phyloP scores from a whole-genome alignment of 1,140 invertebrate species.

The Panulirus ornatus region DNA sequence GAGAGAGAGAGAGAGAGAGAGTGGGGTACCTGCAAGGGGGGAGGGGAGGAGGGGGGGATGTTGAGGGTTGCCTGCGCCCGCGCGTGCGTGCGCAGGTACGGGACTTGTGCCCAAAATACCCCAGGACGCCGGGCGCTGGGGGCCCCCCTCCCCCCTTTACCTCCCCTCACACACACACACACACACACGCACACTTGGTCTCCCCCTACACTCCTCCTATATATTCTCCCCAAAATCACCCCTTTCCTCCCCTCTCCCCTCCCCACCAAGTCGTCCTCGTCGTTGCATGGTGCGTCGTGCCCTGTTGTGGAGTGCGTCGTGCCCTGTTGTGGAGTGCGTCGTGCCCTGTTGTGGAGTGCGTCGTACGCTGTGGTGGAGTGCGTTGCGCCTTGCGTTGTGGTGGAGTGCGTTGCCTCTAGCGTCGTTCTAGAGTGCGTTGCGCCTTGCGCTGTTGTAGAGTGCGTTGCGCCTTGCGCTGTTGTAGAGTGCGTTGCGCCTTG shows the following conservation, averaged over 20 bases:
- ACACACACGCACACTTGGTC: neutral
- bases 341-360: no score
- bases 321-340: no score
- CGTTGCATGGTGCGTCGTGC: no score
- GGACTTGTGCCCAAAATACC: slow-evolving; percentile 57
- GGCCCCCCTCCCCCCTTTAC: neutral
- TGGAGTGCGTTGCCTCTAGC: no score
- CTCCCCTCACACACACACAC: neutral
- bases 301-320: no score
- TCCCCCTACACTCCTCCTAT: neutral
- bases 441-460: neutral
- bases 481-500: no score
- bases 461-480: no score
- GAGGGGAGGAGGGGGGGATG: neutral
- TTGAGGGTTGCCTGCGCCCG: neutral
- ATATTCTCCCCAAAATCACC: neutral
- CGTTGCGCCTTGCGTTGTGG: no score
- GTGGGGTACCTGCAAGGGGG: neutral
- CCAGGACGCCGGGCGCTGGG: slow-evolving; percentile 30
- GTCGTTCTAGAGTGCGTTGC: neutral
- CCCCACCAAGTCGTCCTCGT: neutral
- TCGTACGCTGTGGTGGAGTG: no score
- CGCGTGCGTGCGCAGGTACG: neutral
- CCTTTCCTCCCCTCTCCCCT: neutral
- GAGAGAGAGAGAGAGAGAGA: neutral